Conservation (phyloP, 2,888 invertebrate species). For the Synergus laeviventris region DNA sequence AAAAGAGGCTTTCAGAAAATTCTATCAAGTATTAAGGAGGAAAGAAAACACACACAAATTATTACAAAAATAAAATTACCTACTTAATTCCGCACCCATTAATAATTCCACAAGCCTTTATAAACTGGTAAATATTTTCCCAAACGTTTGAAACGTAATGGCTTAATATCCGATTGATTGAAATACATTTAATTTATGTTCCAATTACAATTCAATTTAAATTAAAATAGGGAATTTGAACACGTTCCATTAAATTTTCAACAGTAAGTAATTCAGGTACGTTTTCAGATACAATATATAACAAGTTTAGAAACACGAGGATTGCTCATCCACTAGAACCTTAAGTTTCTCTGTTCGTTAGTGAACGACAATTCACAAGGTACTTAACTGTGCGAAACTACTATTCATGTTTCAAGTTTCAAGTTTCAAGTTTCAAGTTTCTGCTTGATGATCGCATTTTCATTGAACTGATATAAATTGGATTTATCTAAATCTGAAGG, state of each 20-base stretch:
- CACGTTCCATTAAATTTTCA: not conserved
- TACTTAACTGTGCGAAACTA: slow-evolving; percentile 21
- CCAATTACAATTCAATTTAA: too few species aligned
- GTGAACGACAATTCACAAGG: slow-evolving; percentile 30
- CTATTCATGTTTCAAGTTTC: slow-evolving; percentile 2
- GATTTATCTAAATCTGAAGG: not conserved
- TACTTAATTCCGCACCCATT: too few species aligned
- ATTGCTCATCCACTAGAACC: slow-evolving; percentile 18
- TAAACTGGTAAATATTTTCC: too few species aligned
- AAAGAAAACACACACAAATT: not conserved
- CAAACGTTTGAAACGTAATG: too few species aligned
- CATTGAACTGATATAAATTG: slow-evolving; percentile 9
- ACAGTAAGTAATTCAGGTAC: not conserved
- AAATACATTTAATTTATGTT: too few species aligned
- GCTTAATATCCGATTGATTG: too few species aligned
- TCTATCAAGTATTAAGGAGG: not conserved
- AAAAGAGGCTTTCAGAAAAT: not conserved
- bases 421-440: slow-evolving; percentile 18
- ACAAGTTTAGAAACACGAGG: not conserved
- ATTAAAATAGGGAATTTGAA: not conserved
- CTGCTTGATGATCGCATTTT: not conserved
- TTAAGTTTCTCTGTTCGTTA: slow-evolving; percentile 21
- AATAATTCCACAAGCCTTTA: too few species aligned
- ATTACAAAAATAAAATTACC: not conserved
- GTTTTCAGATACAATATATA: slow-evolving; percentile 8